phyloP scores from a whole-genome alignment of 2,797 vertebrate species.

The Sebastes elongatus region DNA sequence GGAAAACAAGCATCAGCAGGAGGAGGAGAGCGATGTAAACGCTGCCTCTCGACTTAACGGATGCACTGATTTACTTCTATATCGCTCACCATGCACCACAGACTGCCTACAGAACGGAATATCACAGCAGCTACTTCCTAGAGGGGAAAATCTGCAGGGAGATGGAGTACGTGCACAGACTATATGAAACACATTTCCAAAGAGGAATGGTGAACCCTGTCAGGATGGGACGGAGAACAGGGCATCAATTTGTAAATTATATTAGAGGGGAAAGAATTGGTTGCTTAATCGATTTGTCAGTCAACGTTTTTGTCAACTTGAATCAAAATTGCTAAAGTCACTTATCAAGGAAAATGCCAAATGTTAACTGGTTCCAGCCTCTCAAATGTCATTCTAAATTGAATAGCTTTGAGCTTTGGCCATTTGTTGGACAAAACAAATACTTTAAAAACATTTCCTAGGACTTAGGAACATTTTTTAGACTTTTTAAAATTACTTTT shows the following conservation, averaged over 20 bases:
- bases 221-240: neutral
- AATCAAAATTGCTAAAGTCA: neutral
- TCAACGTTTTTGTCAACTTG: neutral
- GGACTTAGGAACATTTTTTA: neutral
- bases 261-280: neutral
- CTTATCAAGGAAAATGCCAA: neutral
- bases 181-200: neutral
- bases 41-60: slow-evolving; percentile 10
- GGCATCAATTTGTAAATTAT: neutral
- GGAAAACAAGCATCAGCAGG: slow-evolving; percentile 56
- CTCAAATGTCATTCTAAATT: neutral
- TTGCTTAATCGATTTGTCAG: neutral
- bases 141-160: neutral
- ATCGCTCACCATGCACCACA: slow-evolving; percentile 30
- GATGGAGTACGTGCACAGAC: neutral
- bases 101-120: neutral
- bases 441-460: neutral
- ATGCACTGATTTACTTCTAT: slow-evolving; percentile 24
- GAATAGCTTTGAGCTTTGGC: accelerated
- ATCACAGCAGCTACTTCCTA: slow-evolving; percentile 1
- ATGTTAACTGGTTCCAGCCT: neutral
- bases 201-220: neutral
- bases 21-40: slow-evolving; percentile 7
- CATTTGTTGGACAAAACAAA: neutral
- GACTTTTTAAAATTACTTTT: accelerated